Evolutionary conservation across 2,888 invertebrate genomes (phyloP).

Genomic region (Drosophila anomalipes): DNA sequence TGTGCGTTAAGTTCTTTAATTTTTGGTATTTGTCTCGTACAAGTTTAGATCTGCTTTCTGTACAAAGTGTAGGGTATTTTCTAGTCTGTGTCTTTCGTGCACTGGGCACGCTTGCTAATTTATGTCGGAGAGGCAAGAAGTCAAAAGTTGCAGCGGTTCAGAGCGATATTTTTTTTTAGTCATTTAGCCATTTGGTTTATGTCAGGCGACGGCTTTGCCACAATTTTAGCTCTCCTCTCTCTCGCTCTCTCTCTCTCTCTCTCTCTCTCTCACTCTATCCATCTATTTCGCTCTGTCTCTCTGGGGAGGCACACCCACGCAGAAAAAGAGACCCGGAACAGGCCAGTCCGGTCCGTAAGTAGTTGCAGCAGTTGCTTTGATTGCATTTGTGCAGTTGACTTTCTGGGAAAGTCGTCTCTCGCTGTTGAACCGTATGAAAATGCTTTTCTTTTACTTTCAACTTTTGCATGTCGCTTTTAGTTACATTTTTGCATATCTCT

Average conservation of each 20-base stretch:
- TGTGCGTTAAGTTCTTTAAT: neutral
- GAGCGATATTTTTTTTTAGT: conserved; percentile 4
- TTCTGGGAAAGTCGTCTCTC: conserved; percentile 72
- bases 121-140: neutral
- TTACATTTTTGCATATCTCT: conserved; percentile 31
- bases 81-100: neutral
- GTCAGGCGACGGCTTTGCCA: conserved; percentile 31
- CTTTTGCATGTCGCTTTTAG: conserved; percentile 65
- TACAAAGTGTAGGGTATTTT: conserved; percentile 2
- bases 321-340: conserved; percentile 21
- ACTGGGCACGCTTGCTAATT: neutral
- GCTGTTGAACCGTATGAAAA: conserved; percentile 33
- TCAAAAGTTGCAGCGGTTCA: conserved; percentile 35
- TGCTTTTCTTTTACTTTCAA: conserved; percentile 83
- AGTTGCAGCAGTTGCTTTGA: conserved; percentile 37
- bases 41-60: neutral
- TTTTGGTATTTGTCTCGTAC: neutral
- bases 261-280: no score
- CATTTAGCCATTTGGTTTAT: conserved; percentile 53
- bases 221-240: neutral
- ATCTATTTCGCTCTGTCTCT: neutral
- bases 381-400: conserved; percentile 49
- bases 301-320: conserved; percentile 67
- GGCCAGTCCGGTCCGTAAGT: conserved; percentile 47
- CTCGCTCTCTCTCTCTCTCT: neutral